phyloP scores from a whole-genome alignment of 2,888 invertebrate species.

The Taphrorychus bicolor region DNA sequence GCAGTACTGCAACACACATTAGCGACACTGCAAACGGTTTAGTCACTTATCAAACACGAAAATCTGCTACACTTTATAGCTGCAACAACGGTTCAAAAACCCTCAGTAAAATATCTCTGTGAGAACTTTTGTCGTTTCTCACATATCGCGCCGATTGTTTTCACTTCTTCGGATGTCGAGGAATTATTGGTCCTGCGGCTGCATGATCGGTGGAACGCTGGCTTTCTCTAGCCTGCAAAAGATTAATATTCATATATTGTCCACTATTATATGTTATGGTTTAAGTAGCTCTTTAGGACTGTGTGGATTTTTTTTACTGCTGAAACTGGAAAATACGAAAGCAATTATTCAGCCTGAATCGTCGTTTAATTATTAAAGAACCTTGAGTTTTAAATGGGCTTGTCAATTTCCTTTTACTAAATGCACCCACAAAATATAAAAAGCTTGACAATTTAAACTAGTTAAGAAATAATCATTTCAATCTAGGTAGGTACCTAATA shows the following conservation, averaged over 20 bases:
- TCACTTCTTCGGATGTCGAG: constrained; percentile 19
- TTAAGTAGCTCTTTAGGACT: too few relatives aligned
- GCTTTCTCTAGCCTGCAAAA: constrained; percentile 35
- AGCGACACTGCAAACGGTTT: neutral
- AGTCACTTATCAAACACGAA: neutral
- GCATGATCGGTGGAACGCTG: constrained; percentile 4
- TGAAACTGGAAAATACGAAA: neutral
- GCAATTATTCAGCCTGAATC: neutral
- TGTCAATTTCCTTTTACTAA: neutral
- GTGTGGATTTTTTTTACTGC: neutral
- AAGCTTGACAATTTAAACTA: too few relatives aligned
- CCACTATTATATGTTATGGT: neutral
- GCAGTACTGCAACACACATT: constrained; percentile 54
- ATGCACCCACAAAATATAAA: neutral
- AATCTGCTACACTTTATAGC: neutral
- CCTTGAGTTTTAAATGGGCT: neutral
- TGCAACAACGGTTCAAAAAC: neutral
- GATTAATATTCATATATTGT: neutral
- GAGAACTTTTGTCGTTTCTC: constrained; percentile 16
- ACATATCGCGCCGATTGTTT: constrained; percentile 27
- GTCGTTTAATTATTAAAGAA: neutral
- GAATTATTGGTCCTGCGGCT: constrained; percentile 15
- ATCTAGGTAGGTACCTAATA: neutral
- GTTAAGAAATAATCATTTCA: too few relatives aligned
- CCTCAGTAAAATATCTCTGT: neutral